These are phyloP conservation scores for Baryphthengus martii DNA, from an alignment of 2,113 vertebrate species.

Conservation along the genomic window DNA sequence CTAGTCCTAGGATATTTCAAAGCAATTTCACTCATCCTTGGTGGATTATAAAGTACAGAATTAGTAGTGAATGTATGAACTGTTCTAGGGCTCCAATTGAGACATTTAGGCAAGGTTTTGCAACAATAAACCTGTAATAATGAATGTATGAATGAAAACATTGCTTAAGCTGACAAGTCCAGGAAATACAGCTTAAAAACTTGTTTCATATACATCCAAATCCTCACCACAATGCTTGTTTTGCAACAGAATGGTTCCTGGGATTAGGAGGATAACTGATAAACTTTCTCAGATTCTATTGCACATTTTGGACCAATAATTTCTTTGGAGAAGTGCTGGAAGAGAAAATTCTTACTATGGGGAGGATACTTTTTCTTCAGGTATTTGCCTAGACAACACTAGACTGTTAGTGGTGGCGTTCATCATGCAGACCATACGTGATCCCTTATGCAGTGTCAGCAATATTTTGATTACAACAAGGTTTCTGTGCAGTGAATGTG, in stretches of 20 bases:
- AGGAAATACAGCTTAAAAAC: neutral
- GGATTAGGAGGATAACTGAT: neutral
- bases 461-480: neutral
- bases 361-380: neutral
- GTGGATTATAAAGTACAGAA: constrained; percentile 1
- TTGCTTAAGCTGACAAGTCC: neutral
- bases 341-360: neutral
- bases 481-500: neutral
- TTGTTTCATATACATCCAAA: neutral
- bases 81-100: neutral
- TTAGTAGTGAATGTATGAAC: neutral
- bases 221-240: neutral
- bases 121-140: neutral
- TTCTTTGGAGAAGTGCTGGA: neutral
- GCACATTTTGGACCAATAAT: neutral
- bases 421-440: fast-evolving
- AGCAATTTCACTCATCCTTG: neutral
- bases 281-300: neutral
- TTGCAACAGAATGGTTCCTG: neutral
- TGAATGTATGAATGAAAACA: neutral
- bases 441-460: neutral
- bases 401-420: neutral
- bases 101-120: neutral
- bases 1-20: constrained; percentile 14
- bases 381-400: neutral